Percentiles rank a stretch among this genome's conserved stretches.
phyloP scores from a whole-genome alignment of 2,113 vertebrate species.

The Circaetus gallicus region DNA sequence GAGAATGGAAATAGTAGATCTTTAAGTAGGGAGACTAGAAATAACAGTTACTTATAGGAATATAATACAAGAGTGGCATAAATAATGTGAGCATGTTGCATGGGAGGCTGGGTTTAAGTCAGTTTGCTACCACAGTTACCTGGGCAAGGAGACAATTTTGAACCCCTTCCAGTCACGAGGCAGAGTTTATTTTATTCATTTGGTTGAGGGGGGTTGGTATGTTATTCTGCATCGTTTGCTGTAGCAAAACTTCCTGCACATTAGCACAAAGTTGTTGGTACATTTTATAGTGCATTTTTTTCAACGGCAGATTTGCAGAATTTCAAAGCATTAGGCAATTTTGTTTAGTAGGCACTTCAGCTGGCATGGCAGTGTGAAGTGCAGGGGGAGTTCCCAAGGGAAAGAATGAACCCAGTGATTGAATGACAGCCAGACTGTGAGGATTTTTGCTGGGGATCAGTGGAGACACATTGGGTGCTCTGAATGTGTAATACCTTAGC shows the following conservation, averaged over 20 bases:
- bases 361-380: constrained; percentile 5
- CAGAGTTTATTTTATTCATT: background rate
- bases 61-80: background rate
- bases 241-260: background rate
- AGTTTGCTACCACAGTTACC: background rate
- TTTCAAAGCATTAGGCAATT: background rate
- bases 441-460: background rate
- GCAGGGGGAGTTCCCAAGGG: constrained; percentile 27
- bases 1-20: constrained; percentile 48
- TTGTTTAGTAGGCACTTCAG: constrained; percentile 20
- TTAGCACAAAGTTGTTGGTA: background rate
- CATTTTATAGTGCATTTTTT: background rate
- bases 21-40: constrained; percentile 28
- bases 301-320: background rate
- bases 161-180: rapidly evolving
- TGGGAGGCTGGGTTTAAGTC: background rate
- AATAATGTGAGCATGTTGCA: background rate
- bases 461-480: background rate
- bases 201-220: background rate
- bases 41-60: background rate
- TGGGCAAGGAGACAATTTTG: background rate
- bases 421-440: constrained; percentile 42
- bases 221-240: background rate
- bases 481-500: constrained; percentile 27
- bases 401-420: constrained; percentile 18